These are phyloP conservation scores for Dichetophora obliterata DNA, from an alignment of 2,888 invertebrate genomes.

Conservation along the genomic window DNA sequence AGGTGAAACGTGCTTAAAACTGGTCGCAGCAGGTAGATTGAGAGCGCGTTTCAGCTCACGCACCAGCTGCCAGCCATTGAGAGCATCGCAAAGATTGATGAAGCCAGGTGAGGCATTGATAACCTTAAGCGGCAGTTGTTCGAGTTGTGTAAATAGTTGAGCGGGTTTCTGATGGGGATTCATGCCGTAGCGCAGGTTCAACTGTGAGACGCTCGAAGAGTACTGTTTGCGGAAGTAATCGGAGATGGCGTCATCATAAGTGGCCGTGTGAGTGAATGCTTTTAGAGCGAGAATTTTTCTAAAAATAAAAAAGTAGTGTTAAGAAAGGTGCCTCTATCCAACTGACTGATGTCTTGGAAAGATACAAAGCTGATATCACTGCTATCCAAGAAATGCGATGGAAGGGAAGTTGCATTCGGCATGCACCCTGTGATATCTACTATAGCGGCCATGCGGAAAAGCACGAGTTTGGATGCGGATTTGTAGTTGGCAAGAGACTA, in stretches of 20 bases:
- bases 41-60: conserved; percentile 85
- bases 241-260: conserved; percentile 94
- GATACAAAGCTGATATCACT: too few relatives aligned
- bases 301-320: too few relatives aligned
- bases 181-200: conserved; percentile 93
- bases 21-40: conserved; percentile 90
- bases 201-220: conserved; percentile 81
- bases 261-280: conserved; percentile 96
- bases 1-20: conserved; percentile 98
- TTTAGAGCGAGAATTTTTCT: conserved; percentile 87
- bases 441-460: too few relatives aligned
- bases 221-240: conserved; percentile 96
- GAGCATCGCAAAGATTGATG: conserved; percentile 96
- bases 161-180: conserved; percentile 99
- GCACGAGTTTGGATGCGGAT: too few relatives aligned
- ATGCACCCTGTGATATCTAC: too few relatives aligned
- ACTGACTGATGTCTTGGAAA: too few relatives aligned
- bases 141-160: conserved; percentile 85
- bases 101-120: conserved; percentile 96
- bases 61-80: conserved; percentile 98
- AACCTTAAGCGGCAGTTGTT: conserved; percentile 86
- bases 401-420: too few relatives aligned
- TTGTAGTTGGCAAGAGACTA: too few relatives aligned
- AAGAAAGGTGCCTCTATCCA: too few relatives aligned
- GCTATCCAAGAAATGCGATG: too few relatives aligned